Base-by-base conservation (phyloP, 2,113 vertebrate genomes). In the Pterocles burchelli region DNA sequence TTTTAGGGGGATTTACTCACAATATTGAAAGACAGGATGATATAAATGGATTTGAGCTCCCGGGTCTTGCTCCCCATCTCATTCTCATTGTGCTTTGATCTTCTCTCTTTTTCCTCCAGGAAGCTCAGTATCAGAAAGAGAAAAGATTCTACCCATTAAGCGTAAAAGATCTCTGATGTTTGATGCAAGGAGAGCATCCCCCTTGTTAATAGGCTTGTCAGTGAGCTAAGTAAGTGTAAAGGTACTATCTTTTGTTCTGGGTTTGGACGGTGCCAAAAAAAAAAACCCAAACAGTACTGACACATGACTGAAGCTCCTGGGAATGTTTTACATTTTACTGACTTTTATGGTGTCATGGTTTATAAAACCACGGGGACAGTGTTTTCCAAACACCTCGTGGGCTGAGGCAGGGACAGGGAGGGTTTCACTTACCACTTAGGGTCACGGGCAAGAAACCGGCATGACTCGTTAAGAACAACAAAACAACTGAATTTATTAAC, bases 81-180 rank as follows among this genome's bases (percentile, higher is more conserved):
- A 71, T 93, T 92, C 75, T 90, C 43, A 55, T 71, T 86, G 80
- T 81, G 76, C 92, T 94, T 96, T 95, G 88, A 95, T 92, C 90
- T 91, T 63, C 41, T 34, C 38, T 51, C 59, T 77, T 52, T n/a
- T 79, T 94, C 82, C 11, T 34, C 45, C n/a, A 73, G 88, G 75
- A 90, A 85, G 67, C 45, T 91, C 25, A 8, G 6, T 41, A 72
- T 75, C 71, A 88, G 77, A 74, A 71, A 51, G 63, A 90, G 81
- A 93, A 92, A 90, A 92, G 59, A 29, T 74, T 85, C 45, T 90
- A 77, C 52, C 51, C 48, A 88, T 92, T 93, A 88, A 82, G 73
- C 0, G 0, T 80, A 28, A 95, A 83, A 94, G 91, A 70, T 24
- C 45, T 91, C 87, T 91, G 94, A 72, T 83, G 75, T 88, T 73